Evolutionary conservation across 2,797 vertebrate genomes (phyloP).

Genomic region (Coranthus polyacanthus): DNA sequence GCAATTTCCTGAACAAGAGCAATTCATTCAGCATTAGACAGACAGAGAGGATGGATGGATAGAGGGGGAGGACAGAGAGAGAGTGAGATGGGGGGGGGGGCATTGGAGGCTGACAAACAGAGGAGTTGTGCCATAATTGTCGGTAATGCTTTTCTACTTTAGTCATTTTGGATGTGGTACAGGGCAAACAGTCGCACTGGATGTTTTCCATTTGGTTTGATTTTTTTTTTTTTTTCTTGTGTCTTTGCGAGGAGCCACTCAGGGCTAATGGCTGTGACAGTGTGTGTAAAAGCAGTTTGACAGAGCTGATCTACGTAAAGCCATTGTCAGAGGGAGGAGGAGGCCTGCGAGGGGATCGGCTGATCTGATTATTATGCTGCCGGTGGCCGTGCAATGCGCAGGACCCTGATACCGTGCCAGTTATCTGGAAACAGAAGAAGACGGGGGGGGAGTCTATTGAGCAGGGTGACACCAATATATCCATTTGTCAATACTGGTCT

Average conservation of each 20-base stretch:
- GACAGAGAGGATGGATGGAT: slow-evolving; percentile 38
- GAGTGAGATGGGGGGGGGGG: neutral
- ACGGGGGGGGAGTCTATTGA: too few relatives aligned
- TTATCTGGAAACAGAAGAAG: too few relatives aligned
- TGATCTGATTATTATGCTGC: slow-evolving; percentile 96
- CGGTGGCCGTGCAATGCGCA: slow-evolving; percentile 68
- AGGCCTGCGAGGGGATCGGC: slow-evolving; percentile 68
- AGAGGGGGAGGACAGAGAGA: neutral
- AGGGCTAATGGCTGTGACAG: slow-evolving; percentile 94
- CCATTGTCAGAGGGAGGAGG: slow-evolving; percentile 88
- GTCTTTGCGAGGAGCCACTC: slow-evolving; percentile 86
- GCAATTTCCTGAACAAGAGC: slow-evolving; percentile 81
- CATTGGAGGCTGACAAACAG: slow-evolving; percentile 76
- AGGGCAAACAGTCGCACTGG: slow-evolving; percentile 89
- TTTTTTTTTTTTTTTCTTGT: slow-evolving; percentile 32
- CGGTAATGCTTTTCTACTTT: slow-evolving; percentile 92
- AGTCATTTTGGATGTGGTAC: slow-evolving; percentile 77
- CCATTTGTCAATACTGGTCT: slow-evolving; percentile 13
- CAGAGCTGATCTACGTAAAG: too few relatives aligned
- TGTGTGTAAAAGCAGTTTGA: slow-evolving; percentile 97
- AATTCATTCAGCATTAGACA: slow-evolving; percentile 83
- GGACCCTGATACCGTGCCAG: too few relatives aligned
- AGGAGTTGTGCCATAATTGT: slow-evolving; percentile 92
- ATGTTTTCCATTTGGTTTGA: slow-evolving; percentile 84
- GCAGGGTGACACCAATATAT: slow-evolving; percentile 16